Evolutionary conservation across 2,888 invertebrate genomes (phyloP), one percentile per base, ranked within the genome.

Genomic region (Osmoderma eremita): DNA sequence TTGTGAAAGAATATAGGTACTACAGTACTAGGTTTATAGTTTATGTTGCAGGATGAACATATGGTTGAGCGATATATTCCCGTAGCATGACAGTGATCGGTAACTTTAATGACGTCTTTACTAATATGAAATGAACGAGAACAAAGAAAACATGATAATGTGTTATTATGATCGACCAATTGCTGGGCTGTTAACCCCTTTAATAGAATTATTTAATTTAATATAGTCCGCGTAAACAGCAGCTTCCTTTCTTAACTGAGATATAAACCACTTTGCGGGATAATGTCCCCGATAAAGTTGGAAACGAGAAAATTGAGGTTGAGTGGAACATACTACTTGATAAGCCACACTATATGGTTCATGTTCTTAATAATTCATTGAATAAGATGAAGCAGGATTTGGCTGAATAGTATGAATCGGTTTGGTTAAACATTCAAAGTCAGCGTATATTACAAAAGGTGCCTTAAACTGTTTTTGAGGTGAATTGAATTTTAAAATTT

Each of bases 371-470:
- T 62, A 62, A 17, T 17, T 12, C 6, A 8, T 18, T 13, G 38
- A 30, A 38, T 50, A 63, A 17, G 63, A 36, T 39, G n/a, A 17
- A 6, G 17, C n/a, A 30, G 10, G 15, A 18, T 45, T 36, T 13
- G 50, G n/a, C 18, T n/a, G 17, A 45, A n/a, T 36, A 20, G 13
- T 20, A 13, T 30, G 3, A 24, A 38, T 38, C n/a, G 10, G 10
- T 50, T 18, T 45, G n/a, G 50, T 63, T 13, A 63, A 20, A 50
- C 63, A 50, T 63, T 63, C 63, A 63, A 63, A 63, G 38, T 63
- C 63, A 12, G 50, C 63, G 15, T 50, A 56, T 15, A 65, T 56
- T 12, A 65, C 56, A 18, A 50, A 50, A 0, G 50, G 39, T 48
- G 50, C 38, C 30, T 49, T 49, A 10, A 63, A 24, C 24, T 63